phyloP scores from a whole-genome alignment of 1,140 invertebrate genomes.

The Thaumetopoea pityocampa region DNA sequence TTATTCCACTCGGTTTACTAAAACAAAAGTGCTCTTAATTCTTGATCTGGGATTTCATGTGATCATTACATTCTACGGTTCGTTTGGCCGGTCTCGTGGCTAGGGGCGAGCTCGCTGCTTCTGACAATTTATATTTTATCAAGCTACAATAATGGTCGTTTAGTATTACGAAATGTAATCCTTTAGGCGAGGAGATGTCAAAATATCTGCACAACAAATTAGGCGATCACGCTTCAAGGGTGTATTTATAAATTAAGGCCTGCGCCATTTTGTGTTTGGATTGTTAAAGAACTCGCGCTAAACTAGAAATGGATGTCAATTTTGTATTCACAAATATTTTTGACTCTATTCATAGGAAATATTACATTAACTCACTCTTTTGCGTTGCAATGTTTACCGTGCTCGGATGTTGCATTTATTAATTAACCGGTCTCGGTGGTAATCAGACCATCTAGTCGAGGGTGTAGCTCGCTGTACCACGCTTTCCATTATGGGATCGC shows the following conservation, averaged over 20 bases:
- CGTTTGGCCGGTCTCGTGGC: constrained; percentile 25
- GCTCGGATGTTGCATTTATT: too few relatives aligned
- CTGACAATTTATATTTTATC: constrained; percentile 37
- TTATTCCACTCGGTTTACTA: constrained; percentile 61
- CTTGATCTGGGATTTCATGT: constrained; percentile 49
- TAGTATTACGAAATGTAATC: constrained; percentile 22
- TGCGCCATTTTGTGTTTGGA: constrained; percentile 6
- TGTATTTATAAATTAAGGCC: constrained; percentile 14
- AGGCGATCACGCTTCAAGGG: constrained; percentile 17
- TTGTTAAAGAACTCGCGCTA: constrained; percentile 13
- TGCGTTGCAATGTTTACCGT: too few relatives aligned
- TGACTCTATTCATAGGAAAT: too few relatives aligned
- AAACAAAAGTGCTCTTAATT: constrained; percentile 56
- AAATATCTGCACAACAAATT: constrained; percentile 23
- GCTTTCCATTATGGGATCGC: too few relatives aligned
- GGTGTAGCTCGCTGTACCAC: too few relatives aligned
- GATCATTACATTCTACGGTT: constrained; percentile 47
- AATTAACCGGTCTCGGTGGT: too few relatives aligned
- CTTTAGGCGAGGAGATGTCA: constrained; percentile 19
- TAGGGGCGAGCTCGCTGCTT: constrained; percentile 20
- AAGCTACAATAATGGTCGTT: constrained; percentile 27
- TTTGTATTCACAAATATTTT: too few relatives aligned
- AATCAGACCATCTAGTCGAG: too few relatives aligned
- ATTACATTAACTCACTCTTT: too few relatives aligned
- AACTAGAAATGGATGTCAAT: too few relatives aligned